A percentile compares a stretch with the other conserved stretches of the same genome.
phyloP scores from a whole-genome alignment of 2,113 vertebrate genomes.

The Vimba vimba region DNA sequence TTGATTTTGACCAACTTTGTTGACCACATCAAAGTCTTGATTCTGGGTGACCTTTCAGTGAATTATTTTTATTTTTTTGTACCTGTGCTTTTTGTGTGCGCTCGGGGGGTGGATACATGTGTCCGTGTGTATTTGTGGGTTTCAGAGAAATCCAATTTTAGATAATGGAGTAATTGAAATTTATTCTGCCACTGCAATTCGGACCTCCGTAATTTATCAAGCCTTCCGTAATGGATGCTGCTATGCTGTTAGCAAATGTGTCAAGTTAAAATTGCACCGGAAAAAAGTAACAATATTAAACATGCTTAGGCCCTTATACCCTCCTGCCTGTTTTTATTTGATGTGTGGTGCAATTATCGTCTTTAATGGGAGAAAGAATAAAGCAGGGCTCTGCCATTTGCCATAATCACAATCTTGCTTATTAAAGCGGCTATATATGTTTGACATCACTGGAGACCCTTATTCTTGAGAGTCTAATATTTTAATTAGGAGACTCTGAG shows the following conservation, averaged over 20 bases:
- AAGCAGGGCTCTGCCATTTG: not conserved
- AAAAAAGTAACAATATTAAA: slow-evolving; percentile 44
- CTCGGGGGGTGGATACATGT: slow-evolving; percentile 15
- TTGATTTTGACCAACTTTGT: slow-evolving; percentile 45
- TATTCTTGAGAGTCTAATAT: slow-evolving; percentile 23
- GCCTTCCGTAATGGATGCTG: slow-evolving; percentile 54
- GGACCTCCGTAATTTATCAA: slow-evolving; percentile 59
- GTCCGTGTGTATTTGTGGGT: slow-evolving; percentile 57
- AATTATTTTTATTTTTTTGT: not conserved
- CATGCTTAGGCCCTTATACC: slow-evolving; percentile 35
- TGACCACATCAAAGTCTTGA: slow-evolving; percentile 47
- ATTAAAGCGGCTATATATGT: slow-evolving; percentile 3
- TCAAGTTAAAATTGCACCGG: slow-evolving; percentile 37
- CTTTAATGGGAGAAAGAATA: slow-evolving; percentile 15
- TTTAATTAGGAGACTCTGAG: slow-evolving; percentile 10
- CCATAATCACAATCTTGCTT: not conserved
- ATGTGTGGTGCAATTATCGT: not conserved
- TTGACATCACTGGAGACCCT: slow-evolving; percentile 14
- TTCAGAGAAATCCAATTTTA: slow-evolving; percentile 62
- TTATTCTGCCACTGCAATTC: slow-evolving; percentile 61
- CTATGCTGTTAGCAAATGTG: slow-evolving; percentile 26
- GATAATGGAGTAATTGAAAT: slow-evolving; percentile 69
- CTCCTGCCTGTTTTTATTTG: slow-evolving; percentile 14
- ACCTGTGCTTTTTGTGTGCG: slow-evolving; percentile 7
- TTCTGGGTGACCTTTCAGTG: slow-evolving; percentile 44